These are phyloP conservation scores for Araneus ventricosus DNA, from an alignment of 1,140 invertebrate genomes.

Conservation along the genomic window DNA sequence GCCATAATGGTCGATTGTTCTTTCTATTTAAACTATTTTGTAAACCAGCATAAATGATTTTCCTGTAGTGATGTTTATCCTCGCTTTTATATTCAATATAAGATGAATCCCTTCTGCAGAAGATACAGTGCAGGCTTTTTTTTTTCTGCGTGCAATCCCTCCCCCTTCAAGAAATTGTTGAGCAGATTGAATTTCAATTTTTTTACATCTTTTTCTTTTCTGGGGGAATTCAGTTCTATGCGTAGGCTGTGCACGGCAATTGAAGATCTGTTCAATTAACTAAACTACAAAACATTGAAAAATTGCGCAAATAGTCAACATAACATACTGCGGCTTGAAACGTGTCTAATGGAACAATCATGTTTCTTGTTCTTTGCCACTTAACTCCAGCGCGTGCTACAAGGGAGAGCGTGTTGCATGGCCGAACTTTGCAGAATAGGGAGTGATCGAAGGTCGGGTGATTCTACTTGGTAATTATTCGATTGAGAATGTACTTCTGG, in stretches of 20 bases:
- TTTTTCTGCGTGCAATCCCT: no score
- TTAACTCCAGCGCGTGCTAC: conserved; percentile 27
- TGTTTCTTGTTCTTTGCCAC: conserved; percentile 29
- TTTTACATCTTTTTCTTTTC: no score
- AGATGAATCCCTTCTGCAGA: no score
- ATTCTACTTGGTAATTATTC: conserved; percentile 31
- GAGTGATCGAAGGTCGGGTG: neutral
- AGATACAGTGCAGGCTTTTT: no score
- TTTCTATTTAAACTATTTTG: no score
- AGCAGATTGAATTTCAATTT: no score
- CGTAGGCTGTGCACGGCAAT: neutral
- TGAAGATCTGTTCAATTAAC: neutral
- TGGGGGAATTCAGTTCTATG: no score
- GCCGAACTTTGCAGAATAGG: neutral
- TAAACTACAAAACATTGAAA: neutral
- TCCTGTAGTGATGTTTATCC: no score
- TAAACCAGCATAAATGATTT: no score
- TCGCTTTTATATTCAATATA: no score
- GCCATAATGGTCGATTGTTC: no score
- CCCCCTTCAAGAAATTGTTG: no score
- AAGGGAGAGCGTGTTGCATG: conserved; percentile 10
- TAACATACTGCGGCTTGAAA: neutral
- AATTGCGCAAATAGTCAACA: neutral
- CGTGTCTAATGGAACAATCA: conserved; percentile 61
- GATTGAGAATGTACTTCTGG: neutral